These are phyloP conservation scores for Apis florea DNA, from an alignment of 1,140 invertebrate species.

Conservation along the genomic window DNA sequence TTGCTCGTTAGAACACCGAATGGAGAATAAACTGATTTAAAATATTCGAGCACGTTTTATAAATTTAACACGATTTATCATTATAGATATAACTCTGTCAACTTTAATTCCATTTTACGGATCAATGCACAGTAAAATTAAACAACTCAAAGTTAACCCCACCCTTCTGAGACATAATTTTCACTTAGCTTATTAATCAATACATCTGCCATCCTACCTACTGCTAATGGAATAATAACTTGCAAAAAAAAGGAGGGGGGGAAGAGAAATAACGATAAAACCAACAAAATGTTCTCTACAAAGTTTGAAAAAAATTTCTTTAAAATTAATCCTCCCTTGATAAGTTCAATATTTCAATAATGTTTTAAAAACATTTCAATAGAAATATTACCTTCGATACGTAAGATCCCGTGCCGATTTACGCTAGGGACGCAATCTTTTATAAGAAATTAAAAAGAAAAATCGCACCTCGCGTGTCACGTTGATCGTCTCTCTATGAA, in stretches of 20 bases:
- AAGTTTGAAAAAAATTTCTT: no score
- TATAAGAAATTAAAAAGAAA: background rate
- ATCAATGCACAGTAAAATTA: background rate
- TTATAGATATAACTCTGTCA: background rate
- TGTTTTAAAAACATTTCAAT: no score
- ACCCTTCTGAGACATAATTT: background rate
- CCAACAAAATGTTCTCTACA: background rate
- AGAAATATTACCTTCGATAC: no score
- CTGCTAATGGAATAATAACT: background rate
- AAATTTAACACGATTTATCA: background rate
- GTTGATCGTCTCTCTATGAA: constrained; percentile 50
- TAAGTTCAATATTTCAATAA: no score
- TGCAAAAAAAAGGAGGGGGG: background rate
- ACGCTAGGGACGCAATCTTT: background rate
- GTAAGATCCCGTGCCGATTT: background rate
- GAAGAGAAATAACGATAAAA: background rate
- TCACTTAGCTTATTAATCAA: background rate
- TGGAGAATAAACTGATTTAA: background rate
- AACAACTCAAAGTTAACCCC: background rate
- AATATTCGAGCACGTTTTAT: background rate
- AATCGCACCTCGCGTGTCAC: background rate
- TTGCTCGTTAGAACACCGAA: no score
- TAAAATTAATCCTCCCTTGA: background rate
- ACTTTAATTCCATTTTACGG: background rate
- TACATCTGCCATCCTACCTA: background rate